Base-by-base conservation (phyloP, 2,888 invertebrate genomes). In the Polia nebulosa region DNA sequence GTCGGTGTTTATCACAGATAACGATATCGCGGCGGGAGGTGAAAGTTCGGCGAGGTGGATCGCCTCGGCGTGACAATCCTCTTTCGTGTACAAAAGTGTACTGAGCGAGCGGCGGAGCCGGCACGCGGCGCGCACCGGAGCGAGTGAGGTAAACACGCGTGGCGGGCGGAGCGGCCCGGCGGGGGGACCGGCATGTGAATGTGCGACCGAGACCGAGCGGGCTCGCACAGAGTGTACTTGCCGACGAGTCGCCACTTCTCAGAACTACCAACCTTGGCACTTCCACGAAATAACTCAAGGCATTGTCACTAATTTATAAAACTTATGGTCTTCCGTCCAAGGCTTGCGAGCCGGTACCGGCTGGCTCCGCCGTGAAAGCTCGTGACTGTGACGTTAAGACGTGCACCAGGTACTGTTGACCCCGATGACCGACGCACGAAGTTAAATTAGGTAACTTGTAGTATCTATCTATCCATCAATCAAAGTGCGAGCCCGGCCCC, bases 261-360 rank as follows among this genome's bases (percentile, higher is more conserved):
- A 94, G 95, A 95, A 95, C 89, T 84, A 87, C 92, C 93, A 93
- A 93, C 93, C 94, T 93, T 93, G 94, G 89, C 89, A 88, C 89
- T 95, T 95, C 94, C 88, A 90, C 92, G 95, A 95, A 95, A 90
- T 87, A 92, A 92, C 93, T 92, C 92, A 90, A 91, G 91, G 92
- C 92, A 94, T 94, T 94, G 94, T 95, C 94, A 94, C 94, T 93
- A 93, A 94, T 95, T 94, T 94, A 93, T 93, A 92, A 94, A 93
- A 93, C 90, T 91, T 93, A 90, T 91, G 90, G 91, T 93, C 91
- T 91, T 92, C 91, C 90, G 87, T 85, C 88, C 91, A 89, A 91
- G 92, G 90, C 89, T 89, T 85, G 84, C 80, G 79, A 84, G 72
- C 57, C 55, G 71, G 61, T 72, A 81, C 78, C 84, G 82, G 79